These are phyloP conservation scores for Sebastes cheni DNA, from an alignment of 2,797 vertebrate species.

Conservation along the genomic window DNA sequence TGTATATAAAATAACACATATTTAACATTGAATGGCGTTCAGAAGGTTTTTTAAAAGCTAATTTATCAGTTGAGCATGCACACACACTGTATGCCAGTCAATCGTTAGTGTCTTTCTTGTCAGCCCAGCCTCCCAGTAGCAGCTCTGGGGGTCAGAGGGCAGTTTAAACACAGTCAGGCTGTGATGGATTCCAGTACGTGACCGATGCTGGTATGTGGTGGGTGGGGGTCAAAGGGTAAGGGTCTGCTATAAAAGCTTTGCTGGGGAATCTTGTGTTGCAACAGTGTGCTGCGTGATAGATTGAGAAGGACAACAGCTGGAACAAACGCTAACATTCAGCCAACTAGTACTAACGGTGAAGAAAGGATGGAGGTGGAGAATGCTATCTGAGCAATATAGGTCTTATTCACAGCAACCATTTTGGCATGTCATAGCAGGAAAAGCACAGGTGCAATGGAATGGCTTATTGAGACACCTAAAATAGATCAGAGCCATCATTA, in stretches of 20 bases:
- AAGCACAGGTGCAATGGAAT: no score
- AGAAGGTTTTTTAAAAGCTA: neutral
- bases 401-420: neutral
- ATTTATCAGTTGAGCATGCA: neutral
- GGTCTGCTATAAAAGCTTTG: neutral
- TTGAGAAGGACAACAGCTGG: neutral
- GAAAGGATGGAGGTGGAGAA: neutral
- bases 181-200: slow-evolving; percentile 2
- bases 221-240: slow-evolving; percentile 14
- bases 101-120: neutral
- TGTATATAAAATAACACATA: neutral
- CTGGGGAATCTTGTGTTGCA: neutral
- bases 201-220: neutral
- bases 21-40: neutral
- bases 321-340: neutral
- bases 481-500: no score
- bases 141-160: slow-evolving; percentile 25
- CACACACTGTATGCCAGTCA: neutral
- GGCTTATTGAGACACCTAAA: no score
- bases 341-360: neutral
- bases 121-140: neutral
- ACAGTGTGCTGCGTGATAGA: neutral
- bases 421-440: neutral
- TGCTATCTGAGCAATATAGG: neutral
- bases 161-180: neutral